phyloP scores from a whole-genome alignment of 2,888 invertebrate genomes.

The Melangyna quadrimaculata region DNA sequence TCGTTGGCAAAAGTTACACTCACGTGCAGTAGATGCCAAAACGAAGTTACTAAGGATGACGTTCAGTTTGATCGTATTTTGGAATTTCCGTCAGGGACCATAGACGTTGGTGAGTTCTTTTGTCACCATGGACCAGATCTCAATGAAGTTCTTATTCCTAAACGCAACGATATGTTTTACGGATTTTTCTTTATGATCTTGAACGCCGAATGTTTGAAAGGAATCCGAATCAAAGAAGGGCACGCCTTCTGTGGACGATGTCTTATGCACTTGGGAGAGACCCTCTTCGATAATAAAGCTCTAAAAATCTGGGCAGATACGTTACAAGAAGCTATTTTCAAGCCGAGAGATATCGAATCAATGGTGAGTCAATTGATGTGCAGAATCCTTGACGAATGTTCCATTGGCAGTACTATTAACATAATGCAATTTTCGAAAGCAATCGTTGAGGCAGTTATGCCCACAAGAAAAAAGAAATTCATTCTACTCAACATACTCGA shows the following conservation, averaged over 20 bases:
- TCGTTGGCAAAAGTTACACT: constrained; percentile 65
- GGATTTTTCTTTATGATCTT: constrained; percentile 77
- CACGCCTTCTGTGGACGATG: constrained; percentile 77
- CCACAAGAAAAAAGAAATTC: constrained; percentile 74
- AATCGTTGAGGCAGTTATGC: constrained; percentile 72
- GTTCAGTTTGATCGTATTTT: constrained; percentile 74
- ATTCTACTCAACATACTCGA: constrained; percentile 78
- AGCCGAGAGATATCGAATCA: constrained; percentile 7
- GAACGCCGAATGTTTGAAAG: constrained; percentile 58
- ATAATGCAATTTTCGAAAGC: constrained; percentile 75
- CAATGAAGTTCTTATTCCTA: constrained; percentile 75
- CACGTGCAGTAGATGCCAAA: constrained; percentile 75
- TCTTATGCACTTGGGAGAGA: constrained; percentile 75
- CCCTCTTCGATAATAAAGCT: constrained; percentile 74
- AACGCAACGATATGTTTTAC: constrained; percentile 75
- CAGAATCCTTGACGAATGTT: constrained; percentile 72
- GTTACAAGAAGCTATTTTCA: constrained; percentile 59
- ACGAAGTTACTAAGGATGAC: constrained; percentile 22
- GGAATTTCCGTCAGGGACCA: constrained; percentile 77
- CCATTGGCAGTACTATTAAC: constrained; percentile 46
- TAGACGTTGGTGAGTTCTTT: constrained; percentile 78
- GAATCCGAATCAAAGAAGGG: constrained; percentile 66
- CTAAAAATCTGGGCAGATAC: constrained; percentile 78
- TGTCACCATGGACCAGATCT: constrained; percentile 76
- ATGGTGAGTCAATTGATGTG: constrained; percentile 74